These are phyloP conservation scores for Steinernema khuongi DNA, from an alignment of 1,140 invertebrate genomes.

Conservation along the genomic window DNA sequence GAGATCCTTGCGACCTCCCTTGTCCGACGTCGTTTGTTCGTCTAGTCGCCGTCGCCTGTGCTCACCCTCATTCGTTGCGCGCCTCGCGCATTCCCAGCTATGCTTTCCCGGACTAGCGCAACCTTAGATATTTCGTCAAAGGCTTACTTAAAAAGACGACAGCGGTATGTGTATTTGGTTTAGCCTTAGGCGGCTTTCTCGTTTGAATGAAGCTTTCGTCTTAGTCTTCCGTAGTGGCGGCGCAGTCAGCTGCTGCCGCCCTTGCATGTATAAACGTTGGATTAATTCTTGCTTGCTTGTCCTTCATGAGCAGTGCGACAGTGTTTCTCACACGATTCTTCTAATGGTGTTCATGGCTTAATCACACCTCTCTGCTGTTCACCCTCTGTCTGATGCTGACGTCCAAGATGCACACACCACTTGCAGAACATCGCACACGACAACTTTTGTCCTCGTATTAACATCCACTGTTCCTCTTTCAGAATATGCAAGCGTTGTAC, in stretches of 20 bases:
- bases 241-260: not conserved
- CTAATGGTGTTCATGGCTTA: conserved; percentile 9
- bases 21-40: conserved; percentile 7
- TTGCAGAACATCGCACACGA: not conserved
- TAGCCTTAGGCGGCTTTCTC: not conserved
- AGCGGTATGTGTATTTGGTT: conserved; percentile 10
- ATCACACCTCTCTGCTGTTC: not conserved
- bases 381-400: not conserved
- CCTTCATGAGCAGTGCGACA: not conserved
- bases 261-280: not conserved
- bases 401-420: not conserved
- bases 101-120: conserved; percentile 5
- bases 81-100: not conserved
- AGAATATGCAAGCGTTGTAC: conserved; percentile 32
- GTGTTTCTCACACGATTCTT: not conserved
- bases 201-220: not conserved
- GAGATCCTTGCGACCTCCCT: not conserved
- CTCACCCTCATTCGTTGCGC: conserved; percentile 5
- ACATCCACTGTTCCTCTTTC: conserved; percentile 1
- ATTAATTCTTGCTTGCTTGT: not conserved
- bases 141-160: not conserved
- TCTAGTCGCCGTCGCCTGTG: not conserved
- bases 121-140: not conserved
- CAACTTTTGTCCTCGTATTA: not conserved
- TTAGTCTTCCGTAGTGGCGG: not conserved